phyloP scores from a whole-genome alignment of 1,140 invertebrate species.

The Drosophila lacertosa region DNA sequence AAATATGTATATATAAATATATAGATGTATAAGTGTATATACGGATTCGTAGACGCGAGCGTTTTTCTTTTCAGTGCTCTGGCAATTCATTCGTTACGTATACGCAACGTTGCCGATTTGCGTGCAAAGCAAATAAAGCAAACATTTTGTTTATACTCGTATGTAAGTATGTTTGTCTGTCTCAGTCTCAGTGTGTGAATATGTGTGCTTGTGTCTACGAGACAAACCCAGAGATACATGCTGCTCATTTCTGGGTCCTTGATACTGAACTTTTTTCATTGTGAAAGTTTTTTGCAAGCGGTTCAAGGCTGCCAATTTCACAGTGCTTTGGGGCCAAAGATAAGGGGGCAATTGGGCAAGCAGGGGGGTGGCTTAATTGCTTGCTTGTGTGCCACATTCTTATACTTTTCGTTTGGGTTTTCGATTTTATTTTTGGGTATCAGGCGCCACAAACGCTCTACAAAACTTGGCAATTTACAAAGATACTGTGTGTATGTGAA shows the following conservation, averaged over 20 bases:
- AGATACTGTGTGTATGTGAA: constrained; percentile 13
- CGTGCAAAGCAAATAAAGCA: constrained; percentile 58
- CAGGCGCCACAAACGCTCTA: constrained; percentile 54
- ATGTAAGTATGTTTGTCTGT: background rate
- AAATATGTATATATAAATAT: too few relatives aligned
- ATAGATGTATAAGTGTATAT: too few relatives aligned
- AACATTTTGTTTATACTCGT: constrained; percentile 39
- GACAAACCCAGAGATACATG: constrained; percentile 35
- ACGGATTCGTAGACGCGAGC: constrained; percentile 2
- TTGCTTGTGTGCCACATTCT: constrained; percentile 31
- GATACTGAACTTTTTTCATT: constrained; percentile 82
- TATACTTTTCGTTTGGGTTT: constrained; percentile 15
- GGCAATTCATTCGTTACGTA: constrained; percentile 61
- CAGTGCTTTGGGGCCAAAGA: constrained; percentile 5
- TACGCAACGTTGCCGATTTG: constrained; percentile 64
- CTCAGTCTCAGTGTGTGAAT: background rate
- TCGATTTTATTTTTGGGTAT: constrained; percentile 46
- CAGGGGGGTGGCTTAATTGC: constrained; percentile 13
- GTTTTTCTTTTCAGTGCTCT: constrained; percentile 37
- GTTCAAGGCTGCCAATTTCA: constrained; percentile 70
- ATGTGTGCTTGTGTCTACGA: background rate
- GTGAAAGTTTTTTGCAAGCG: constrained; percentile 78
- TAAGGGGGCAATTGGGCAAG: background rate
- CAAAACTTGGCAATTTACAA: constrained; percentile 18
- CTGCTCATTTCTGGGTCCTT: constrained; percentile 72